These are phyloP conservation scores for Parauchenoglanis punctatus DNA, from an alignment of 2,797 vertebrate genomes.

Conservation along the genomic window DNA sequence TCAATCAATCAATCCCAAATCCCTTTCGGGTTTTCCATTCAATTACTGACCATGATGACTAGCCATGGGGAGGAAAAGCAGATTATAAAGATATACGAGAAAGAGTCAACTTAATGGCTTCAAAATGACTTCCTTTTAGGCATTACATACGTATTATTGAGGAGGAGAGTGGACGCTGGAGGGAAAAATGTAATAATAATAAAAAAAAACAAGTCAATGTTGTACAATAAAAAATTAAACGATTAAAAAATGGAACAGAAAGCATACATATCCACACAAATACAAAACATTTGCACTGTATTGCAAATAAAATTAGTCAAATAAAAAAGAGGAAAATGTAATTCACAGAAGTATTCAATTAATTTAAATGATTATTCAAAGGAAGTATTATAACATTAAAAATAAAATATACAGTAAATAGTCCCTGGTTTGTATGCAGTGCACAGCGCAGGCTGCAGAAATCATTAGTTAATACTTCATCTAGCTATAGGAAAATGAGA, in stretches of 20 bases:
- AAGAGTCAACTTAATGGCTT: neutral
- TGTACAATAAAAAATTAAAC: neutral
- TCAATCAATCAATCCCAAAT: constrained; percentile 1
- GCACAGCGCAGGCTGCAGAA: neutral
- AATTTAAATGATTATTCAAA: neutral
- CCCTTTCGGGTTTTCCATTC: neutral
- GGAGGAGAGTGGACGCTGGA: neutral
- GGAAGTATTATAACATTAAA: neutral
- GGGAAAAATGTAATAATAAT: neutral
- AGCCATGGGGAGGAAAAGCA: neutral
- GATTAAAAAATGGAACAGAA: neutral
- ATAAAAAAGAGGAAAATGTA: neutral
- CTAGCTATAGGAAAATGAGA: neutral
- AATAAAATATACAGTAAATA: neutral
- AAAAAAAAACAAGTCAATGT: neutral
- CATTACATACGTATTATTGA: neutral
- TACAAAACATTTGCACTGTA: no score
- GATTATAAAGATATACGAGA: neutral
- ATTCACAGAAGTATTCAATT: neutral
- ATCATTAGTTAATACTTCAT: neutral
- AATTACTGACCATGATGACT: neutral
- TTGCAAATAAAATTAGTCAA: neutral
- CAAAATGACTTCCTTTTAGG: neutral
- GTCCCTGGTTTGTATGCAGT: no score
- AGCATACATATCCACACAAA: no score